These are phyloP conservation scores for Lepidocyrtinus sp. DNA, from an alignment of 2,888 invertebrate species.

Conservation along the genomic window DNA sequence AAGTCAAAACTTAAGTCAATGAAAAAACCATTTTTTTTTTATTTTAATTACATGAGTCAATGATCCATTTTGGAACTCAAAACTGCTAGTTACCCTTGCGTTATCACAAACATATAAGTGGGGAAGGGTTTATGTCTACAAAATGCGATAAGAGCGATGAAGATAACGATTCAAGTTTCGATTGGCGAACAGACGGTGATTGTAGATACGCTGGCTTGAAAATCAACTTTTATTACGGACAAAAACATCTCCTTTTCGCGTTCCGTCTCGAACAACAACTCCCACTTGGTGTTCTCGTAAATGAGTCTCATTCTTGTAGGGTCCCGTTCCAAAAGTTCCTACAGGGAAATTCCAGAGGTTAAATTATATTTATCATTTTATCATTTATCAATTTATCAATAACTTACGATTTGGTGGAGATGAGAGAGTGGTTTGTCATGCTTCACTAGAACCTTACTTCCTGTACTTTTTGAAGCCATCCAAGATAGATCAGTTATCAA, in stretches of 20 bases:
- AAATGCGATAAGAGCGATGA: not conserved
- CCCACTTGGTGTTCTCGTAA: constrained; percentile 64
- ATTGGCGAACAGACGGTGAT: constrained; percentile 53
- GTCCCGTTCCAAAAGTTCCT: constrained; percentile 68
- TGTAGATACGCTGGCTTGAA: constrained; percentile 37
- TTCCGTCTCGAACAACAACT: constrained; percentile 67
- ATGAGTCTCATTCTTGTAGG: constrained; percentile 62
- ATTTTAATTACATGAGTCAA: too few species aligned
- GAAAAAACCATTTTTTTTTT: too few species aligned
- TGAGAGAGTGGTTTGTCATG: constrained; percentile 56
- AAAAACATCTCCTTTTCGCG: constrained; percentile 58
- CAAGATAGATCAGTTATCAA: constrained; percentile 65
- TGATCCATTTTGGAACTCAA: too few species aligned
- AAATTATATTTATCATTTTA: not conserved
- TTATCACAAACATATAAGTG: too few species aligned
- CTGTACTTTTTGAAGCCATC: constrained; percentile 62
- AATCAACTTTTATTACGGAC: constrained; percentile 36
- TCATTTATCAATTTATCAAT: not conserved
- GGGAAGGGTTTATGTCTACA: too few species aligned
- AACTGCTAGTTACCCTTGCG: too few species aligned
- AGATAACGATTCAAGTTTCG: constrained; percentile 39
- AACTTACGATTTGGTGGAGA: constrained; percentile 67
- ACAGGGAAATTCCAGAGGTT: not conserved
- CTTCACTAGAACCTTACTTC: constrained; percentile 60
- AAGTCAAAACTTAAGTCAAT: too few species aligned